Base-by-base conservation (phyloP, 2,888 invertebrate genomes). In the Metellina segmentata region DNA sequence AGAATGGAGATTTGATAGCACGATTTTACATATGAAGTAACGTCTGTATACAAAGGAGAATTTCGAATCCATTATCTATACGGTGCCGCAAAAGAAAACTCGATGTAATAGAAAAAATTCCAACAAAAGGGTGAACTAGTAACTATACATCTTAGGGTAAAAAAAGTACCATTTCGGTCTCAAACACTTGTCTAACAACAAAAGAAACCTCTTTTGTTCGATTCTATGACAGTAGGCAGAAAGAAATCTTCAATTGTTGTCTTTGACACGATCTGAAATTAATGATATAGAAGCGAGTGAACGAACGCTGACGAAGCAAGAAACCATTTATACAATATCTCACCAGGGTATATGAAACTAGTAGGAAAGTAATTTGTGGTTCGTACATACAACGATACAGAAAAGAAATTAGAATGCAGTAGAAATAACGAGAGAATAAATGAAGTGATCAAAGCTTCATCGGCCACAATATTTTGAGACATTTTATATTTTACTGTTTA, bases 221-320 rank as follows among this genome's bases (percentile, higher is more conserved):
- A 13, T 9, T 53, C 74, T 34, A 74, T 34, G 48, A 69, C 69
- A 69, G 61, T 49, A 49, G 52, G 19, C 61, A 86, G 78, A 86
- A 86, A 77, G 70, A 71, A 86, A 78, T 51, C 61, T 49, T 78
- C 70, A 78, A 78, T 86, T 86, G 78, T 48, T 70, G 53, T 48
- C 13, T 61, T 49, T 86, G 86, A 86, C 86, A 70, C 9, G 19
- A 19, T 34, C 49, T 61, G 7, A 70, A 52, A 86, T 77, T 70
- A 49, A 85, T 85, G 75, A 48, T 51, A 13, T 34, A 34, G 72
- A 77, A 7, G 51, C 34, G 13, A 61, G 61, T 61, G 34, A 34
- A 34, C 34, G 34, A 34, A 34, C 61, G 61, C 6, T 61, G 61
- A 61, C 20, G 11, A n/a, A 34, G 34, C 4, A n/a, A 7, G 69